These are phyloP conservation scores for Ctena decussata DNA, from an alignment of 2,888 invertebrate genomes.

Conservation along the genomic window DNA sequence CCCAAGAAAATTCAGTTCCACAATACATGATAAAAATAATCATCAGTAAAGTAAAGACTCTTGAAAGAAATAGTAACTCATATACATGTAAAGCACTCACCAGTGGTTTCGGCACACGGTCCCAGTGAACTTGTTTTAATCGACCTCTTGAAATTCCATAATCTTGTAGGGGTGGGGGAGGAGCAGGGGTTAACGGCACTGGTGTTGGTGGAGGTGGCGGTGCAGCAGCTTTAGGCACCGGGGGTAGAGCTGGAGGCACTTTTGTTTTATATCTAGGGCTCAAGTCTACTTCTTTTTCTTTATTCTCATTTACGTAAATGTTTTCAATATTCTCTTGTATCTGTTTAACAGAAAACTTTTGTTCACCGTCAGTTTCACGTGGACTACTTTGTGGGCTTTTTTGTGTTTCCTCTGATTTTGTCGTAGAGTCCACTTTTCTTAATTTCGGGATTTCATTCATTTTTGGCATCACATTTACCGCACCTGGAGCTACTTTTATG, in stretches of 20 bases:
- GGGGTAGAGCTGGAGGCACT: constrained; percentile 21
- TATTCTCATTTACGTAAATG: constrained; percentile 40
- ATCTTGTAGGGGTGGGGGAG: constrained; percentile 2
- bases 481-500: constrained; percentile 49
- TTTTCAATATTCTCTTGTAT: constrained; percentile 48
- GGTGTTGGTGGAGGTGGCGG: constrained; percentile 28
- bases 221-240: constrained; percentile 16
- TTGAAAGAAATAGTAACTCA: no score
- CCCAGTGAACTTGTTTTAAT: constrained; percentile 76
- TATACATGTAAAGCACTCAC: constrained; percentile 46
- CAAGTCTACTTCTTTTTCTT: constrained; percentile 2
- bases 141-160: constrained; percentile 25
- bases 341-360: constrained; percentile 40
- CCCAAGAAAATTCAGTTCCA: no score
- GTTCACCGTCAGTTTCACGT: neutral
- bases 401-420: neutral
- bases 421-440: constrained; percentile 35
- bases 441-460: constrained; percentile 58
- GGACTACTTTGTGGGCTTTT: neutral
- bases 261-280: constrained; percentile 13
- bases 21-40: no score
- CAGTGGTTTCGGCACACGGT: constrained; percentile 65
- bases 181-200: neutral
- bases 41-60: no score
- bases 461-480: constrained; percentile 62